Conservation (phyloP, 2,888 invertebrate genomes). For the Neocrepidodera transversa region DNA sequence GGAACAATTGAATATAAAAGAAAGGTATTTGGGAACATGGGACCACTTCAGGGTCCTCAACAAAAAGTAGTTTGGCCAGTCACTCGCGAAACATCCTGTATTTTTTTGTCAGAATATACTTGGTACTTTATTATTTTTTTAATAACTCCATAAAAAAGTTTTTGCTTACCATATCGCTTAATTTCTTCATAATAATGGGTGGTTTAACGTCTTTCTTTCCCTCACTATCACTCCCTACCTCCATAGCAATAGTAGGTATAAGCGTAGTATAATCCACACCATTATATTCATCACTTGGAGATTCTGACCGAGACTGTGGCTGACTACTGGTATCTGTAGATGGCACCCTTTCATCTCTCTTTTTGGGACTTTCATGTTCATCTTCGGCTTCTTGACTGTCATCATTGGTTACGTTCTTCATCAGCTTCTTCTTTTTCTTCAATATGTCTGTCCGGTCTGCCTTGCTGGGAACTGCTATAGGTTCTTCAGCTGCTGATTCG, state of each 20-base stretch:
- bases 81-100: too few species aligned
- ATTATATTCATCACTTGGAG: conserved; percentile 54
- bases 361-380: conserved; percentile 53
- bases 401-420: conserved; percentile 53
- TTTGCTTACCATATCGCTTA: conserved; percentile 42
- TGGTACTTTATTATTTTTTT: too few species aligned
- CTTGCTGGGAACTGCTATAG: conserved; percentile 54
- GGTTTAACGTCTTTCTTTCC: conserved; percentile 46
- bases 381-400: conserved; percentile 17
- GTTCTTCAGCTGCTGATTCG: conserved; percentile 64
- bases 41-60: too few species aligned
- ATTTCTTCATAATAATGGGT: conserved; percentile 32
- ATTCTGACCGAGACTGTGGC: conserved; percentile 54
- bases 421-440: conserved; percentile 51
- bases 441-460: conserved; percentile 50
- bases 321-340: conserved; percentile 48
- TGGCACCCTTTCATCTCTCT: conserved; percentile 54
- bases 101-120: too few species aligned
- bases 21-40: too few species aligned
- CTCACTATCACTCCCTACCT: conserved; percentile 52
- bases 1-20: too few species aligned
- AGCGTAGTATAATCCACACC: conserved; percentile 58
- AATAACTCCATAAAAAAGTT: too few species aligned
- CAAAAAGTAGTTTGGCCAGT: too few species aligned
- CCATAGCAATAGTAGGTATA: conserved; percentile 57